phyloP scores from a whole-genome alignment of 2,888 invertebrate species.

The Stegophylla sp. region DNA sequence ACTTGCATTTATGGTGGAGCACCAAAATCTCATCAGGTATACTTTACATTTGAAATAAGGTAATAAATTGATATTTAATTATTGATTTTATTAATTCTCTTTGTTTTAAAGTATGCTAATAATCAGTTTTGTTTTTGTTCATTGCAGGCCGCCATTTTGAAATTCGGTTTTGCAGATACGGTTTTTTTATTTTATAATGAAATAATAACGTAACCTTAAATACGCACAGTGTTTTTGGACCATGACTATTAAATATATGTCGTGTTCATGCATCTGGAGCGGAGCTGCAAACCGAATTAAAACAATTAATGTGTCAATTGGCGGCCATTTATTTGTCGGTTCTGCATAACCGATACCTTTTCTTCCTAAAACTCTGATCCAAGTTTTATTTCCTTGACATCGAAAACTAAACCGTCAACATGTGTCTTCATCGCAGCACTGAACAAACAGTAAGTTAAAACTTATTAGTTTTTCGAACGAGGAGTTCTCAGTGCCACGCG shows the following conservation, averaged over 20 bases:
- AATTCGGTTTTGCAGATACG: conserved; percentile 59
- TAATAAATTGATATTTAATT: conserved; percentile 27
- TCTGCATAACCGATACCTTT: conserved; percentile 51
- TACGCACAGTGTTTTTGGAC: conserved; percentile 58
- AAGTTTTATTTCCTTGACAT: conserved; percentile 31
- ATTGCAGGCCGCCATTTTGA: conserved; percentile 57
- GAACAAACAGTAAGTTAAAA: conserved; percentile 57
- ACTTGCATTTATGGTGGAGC: conserved; percentile 73
- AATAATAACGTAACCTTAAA: conserved; percentile 55
- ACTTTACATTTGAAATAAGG: conserved; percentile 24
- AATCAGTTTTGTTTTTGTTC: conserved; percentile 55
- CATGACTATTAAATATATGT: conserved; percentile 45
- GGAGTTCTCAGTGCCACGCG: conserved; percentile 57
- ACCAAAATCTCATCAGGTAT: conserved; percentile 66
- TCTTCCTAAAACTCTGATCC: conserved; percentile 40
- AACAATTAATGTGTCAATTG: conserved; percentile 57
- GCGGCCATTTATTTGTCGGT: conserved; percentile 58
- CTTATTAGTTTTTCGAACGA: conserved; percentile 58
- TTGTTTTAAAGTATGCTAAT: conserved; percentile 41
- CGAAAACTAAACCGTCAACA: conserved; percentile 52
- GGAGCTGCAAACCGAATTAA: conserved; percentile 58
- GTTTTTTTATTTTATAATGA: conserved; percentile 51
- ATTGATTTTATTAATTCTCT: conserved; percentile 40
- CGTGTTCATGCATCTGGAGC: conserved; percentile 57
- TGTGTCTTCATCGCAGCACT: conserved; percentile 59